A percentile compares a stretch with the other conserved stretches of the same genome.
Conservation (phyloP, 2,113 vertebrate species). For the Nerophis lumbriciformis region DNA sequence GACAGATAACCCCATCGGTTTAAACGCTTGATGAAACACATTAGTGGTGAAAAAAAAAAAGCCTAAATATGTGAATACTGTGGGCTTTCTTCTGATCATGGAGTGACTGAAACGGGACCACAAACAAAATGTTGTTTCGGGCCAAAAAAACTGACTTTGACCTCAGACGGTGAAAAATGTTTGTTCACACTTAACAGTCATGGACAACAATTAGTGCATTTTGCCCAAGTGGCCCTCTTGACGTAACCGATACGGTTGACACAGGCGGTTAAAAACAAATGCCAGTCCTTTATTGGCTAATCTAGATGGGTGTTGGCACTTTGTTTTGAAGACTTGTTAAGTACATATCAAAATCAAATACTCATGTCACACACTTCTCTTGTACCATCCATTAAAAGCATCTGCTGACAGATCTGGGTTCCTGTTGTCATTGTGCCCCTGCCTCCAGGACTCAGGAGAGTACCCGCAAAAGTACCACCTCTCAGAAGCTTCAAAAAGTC, state of each 20-base stretch:
- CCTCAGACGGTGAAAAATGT: background rate
- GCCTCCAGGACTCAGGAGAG: background rate
- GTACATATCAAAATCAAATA: background rate
- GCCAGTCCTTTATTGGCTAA: background rate
- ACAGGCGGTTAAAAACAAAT: background rate
- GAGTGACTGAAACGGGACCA: too few species aligned
- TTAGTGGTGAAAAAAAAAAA: too few species aligned
- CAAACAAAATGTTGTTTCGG: too few species aligned
- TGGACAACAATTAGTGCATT: background rate
- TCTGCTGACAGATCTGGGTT: slow-evolving; percentile 16
- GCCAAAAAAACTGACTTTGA: background rate
- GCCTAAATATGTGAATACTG: too few species aligned
- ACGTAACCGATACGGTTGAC: too few species aligned
- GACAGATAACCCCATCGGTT: too few species aligned
- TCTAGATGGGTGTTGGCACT: background rate
- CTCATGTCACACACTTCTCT: background rate
- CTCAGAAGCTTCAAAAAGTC: slow-evolving; percentile 10
- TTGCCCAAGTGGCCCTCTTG: background rate
- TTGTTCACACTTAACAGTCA: background rate
- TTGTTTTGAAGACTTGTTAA: background rate
- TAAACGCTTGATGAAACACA: too few species aligned
- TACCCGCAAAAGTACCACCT: slow-evolving; percentile 5
- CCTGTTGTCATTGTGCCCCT: slow-evolving; percentile 2
- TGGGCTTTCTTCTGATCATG: too few species aligned
- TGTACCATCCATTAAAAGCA: background rate